Evolutionary conservation across 2,888 invertebrate species (phyloP).

Genomic region (Gerris lacustris): DNA sequence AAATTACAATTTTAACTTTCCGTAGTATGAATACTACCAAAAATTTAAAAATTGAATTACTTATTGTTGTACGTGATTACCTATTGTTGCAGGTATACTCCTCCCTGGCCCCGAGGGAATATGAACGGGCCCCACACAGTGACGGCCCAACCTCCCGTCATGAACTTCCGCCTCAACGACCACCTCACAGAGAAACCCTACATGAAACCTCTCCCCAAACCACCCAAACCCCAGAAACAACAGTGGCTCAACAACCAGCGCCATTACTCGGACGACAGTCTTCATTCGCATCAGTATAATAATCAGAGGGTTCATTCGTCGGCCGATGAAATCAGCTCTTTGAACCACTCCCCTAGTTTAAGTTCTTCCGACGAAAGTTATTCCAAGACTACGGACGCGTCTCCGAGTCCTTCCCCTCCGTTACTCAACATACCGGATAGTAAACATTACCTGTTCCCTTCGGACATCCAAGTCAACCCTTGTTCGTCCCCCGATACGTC

Average conservation of each 20-base stretch:
- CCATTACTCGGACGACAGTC: constrained; percentile 55
- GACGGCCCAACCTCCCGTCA: constrained; percentile 33
- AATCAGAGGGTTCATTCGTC: constrained; percentile 56
- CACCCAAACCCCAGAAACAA: constrained; percentile 25
- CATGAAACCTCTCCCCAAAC: constrained; percentile 31
- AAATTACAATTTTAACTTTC: too few relatives aligned
- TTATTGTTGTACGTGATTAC: too few relatives aligned
- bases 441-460: constrained; percentile 49
- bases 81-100: constrained; percentile 39
- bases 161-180: constrained; percentile 28
- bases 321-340: constrained; percentile 68
- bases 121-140: constrained; percentile 29
- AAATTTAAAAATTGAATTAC: too few relatives aligned
- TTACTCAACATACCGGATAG: constrained; percentile 38
- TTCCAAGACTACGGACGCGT: constrained; percentile 64
- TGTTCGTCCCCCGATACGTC: constrained; percentile 39
- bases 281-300: constrained; percentile 37
- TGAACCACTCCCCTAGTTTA: constrained; percentile 68
- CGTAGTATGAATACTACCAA: too few relatives aligned
- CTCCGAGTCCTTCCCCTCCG: constrained; percentile 45
- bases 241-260: constrained; percentile 38
- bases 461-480: constrained; percentile 47
- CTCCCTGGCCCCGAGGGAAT: constrained; percentile 49
- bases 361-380: constrained; percentile 74
- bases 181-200: constrained; percentile 35